These are phyloP conservation scores for Pagrus major DNA, from an alignment of 2,113 vertebrate genomes.

Conservation along the genomic window DNA sequence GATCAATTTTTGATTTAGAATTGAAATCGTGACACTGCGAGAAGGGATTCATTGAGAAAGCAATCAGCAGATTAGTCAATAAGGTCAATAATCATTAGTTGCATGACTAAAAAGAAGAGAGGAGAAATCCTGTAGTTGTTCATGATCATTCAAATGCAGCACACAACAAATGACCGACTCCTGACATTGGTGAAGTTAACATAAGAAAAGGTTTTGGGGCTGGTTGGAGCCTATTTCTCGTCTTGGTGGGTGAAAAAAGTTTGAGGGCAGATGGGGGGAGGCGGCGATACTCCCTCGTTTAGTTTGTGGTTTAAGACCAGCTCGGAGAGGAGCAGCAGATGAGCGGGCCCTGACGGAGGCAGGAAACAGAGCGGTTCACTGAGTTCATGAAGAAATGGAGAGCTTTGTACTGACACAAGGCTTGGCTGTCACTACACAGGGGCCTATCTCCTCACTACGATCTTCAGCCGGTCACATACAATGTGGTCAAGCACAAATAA, in stretches of 20 bases:
- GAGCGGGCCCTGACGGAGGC: constrained; percentile 65
- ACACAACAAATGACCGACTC: neutral
- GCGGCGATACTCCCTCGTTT: constrained; percentile 23
- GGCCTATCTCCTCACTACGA: constrained; percentile 62
- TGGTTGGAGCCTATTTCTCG: constrained; percentile 16
- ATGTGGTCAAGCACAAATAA: constrained; percentile 56
- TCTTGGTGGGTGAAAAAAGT: constrained; percentile 10
- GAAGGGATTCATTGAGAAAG: neutral
- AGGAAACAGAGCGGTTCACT: constrained; percentile 75
- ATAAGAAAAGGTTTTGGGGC: neutral
- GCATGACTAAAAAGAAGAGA: neutral
- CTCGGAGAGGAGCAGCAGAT: constrained; percentile 64
- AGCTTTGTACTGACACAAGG: constrained; percentile 78
- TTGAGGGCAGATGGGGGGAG: constrained; percentile 42
- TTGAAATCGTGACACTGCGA: no score
- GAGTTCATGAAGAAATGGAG: constrained; percentile 76
- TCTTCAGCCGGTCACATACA: constrained; percentile 54
- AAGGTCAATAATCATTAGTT: neutral
- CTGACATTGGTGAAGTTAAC: neutral
- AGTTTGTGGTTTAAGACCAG: constrained; percentile 36
- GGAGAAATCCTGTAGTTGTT: neutral
- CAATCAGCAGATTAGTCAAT: neutral
- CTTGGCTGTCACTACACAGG: constrained; percentile 59
- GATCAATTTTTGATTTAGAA: no score
- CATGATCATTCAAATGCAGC: neutral